Conservation (phyloP, 30 jellyfish, hydroid and myxozoan species). For the Aurelia aurita complex sp. Pacific region DNA sequence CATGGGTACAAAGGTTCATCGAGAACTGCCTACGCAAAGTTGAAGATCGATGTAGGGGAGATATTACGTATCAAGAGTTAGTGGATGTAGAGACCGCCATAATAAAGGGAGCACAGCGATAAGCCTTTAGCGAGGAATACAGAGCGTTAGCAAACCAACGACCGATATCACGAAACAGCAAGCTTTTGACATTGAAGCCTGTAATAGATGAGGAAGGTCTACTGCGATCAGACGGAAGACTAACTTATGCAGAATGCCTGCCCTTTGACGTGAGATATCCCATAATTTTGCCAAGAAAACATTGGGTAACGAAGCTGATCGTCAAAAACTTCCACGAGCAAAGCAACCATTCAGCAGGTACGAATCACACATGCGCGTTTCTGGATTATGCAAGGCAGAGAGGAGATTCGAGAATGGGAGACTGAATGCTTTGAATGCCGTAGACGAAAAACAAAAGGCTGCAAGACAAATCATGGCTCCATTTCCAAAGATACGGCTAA, state of each 20-base stretch:
- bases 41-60: background rate
- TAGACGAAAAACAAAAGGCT: constrained; percentile 24
- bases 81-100: no score
- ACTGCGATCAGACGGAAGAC: constrained; percentile 8
- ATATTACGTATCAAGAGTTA: no score
- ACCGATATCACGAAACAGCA: no score
- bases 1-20: constrained; percentile 17
- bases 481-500: constrained; percentile 26
- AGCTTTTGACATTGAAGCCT: no score
- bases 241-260: constrained; percentile 38
- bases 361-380: background rate
- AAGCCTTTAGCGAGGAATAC: no score
- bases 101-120: no score
- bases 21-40: background rate
- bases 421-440: background rate
- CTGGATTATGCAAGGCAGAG: no score
- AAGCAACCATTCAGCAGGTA: constrained; percentile 1
- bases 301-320: constrained; percentile 39
- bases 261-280: constrained; percentile 42
- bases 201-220: no score
- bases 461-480: constrained; percentile 62
- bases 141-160: no score
- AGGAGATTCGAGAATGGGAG: no score
- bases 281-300: constrained; percentile 45
- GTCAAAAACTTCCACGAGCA: constrained; percentile 5